Percentiles rank a stretch among this genome's conserved stretches.
phyloP scores from a whole-genome alignment of 2,797 vertebrate genomes.

The Emys orbicularis region DNA sequence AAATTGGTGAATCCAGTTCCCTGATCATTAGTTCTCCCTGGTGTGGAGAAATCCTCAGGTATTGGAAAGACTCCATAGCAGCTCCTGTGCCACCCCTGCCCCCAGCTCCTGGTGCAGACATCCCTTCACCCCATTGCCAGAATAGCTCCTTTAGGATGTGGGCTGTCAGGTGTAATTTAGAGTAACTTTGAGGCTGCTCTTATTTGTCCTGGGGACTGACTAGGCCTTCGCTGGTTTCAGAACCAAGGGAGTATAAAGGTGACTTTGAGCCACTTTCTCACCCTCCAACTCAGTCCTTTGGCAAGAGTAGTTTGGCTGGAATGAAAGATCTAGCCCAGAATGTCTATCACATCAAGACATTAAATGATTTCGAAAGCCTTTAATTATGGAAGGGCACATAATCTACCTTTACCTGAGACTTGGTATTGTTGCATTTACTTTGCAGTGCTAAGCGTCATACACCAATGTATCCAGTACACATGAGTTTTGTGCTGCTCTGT shows the following conservation, averaged over 20 bases:
- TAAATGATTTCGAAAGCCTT: background rate
- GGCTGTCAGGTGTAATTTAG: background rate
- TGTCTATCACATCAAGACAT: background rate
- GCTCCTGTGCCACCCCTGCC: background rate
- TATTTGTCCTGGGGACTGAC: background rate
- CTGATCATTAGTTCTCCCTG: background rate
- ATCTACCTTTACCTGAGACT: background rate
- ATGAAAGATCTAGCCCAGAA: background rate
- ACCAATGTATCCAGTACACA: background rate
- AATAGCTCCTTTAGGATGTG: background rate
- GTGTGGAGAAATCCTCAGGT: background rate
- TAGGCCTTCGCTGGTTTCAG: background rate
- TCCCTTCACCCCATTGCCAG: background rate
- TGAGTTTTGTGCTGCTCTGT: background rate
- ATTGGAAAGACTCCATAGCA: background rate
- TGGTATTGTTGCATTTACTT: rapidly evolving
- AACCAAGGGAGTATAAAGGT: background rate
- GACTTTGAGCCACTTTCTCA: background rate
- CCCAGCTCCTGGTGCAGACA: background rate
- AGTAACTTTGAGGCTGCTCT: background rate
- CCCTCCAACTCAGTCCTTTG: background rate
- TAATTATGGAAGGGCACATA: background rate
- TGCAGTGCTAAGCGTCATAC: background rate
- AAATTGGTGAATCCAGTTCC: background rate
- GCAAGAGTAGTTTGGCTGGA: background rate